Evolutionary conservation across 2,113 vertebrate genomes (phyloP), one percentile per base, ranked within the genome.

Genomic region (Sander vitreus): DNA sequence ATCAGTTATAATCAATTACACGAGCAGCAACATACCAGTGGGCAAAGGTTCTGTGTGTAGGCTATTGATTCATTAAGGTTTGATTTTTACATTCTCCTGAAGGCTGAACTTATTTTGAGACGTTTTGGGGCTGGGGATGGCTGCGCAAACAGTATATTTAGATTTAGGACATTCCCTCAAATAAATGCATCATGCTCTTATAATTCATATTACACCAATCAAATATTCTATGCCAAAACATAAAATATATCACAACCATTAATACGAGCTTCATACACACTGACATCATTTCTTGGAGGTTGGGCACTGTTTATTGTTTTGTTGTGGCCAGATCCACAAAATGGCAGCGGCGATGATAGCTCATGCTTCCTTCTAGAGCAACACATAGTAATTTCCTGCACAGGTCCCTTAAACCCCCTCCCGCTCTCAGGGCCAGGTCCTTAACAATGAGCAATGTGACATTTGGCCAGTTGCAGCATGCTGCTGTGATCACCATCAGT

Each of bases 401-500:
- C 54, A 51, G 10, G 45, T 39, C 54, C 60, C 55, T 18, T 33
- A 48, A 27, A 11, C 19, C 19, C 3, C 47, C 6, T 7, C 23
- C 43, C 0, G 1, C 27, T 16, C 21, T 18, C 30, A 47, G 11
- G 63, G 27, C n/a, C 74, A 68, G 30, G 62, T 36, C 72, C 68
- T 43, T 68, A 53, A 76, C 72, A 85, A 81, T 68, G 59, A 85
- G 76, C 85, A 79, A 57, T 78, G 66, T 91, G 90, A 64, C 90
- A 93, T 94, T 91, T 92, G 87, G 84, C 89, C 85, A 88, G 88
- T 92, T 76, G 89, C 89, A 87, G 69, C 88, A 73, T 51, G 89
- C 80, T 79, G 84, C 78, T 89, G 83, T 86, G 89, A 76, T 90
- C 83, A 67, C 33, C 85, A 33, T 88, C 86, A 85, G 81, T 83